phyloP scores from a whole-genome alignment of 2,113 vertebrate species.

The Euleptes europaea region DNA sequence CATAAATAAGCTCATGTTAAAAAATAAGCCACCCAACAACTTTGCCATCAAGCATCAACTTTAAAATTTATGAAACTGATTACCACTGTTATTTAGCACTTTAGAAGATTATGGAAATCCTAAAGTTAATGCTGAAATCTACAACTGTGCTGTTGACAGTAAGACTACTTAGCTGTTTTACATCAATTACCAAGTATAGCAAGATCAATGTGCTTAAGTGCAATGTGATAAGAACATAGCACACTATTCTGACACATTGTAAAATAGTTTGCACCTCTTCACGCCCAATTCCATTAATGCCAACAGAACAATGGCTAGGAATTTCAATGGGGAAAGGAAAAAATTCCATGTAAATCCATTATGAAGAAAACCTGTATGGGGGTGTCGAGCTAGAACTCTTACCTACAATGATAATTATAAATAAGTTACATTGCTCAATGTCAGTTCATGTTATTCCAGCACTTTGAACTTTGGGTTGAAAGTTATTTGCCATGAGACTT shows the following conservation, averaged over 20 bases:
- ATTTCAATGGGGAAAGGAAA: not conserved
- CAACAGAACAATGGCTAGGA: not conserved
- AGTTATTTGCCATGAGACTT: not conserved
- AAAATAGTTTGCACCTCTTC: not conserved
- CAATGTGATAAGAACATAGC: not conserved
- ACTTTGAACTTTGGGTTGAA: not conserved
- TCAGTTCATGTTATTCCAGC: not conserved
- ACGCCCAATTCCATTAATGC: not conserved
- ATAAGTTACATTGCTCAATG: not conserved
- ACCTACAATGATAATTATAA: not conserved
- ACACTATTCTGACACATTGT: not conserved
- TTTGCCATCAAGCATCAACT: conserved; percentile 35
- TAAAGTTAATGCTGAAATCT: conserved; percentile 30
- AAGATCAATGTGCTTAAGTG: not conserved
- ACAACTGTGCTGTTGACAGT: conserved; percentile 29
- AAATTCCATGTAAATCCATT: not conserved
- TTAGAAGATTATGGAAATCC: conserved; percentile 45
- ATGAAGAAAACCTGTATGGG: not conserved
- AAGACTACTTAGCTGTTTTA: conserved; percentile 27
- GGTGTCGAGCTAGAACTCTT: not conserved
- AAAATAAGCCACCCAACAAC: conserved; percentile 44
- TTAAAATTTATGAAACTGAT: conserved; percentile 47
- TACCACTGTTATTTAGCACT: conserved; percentile 5
- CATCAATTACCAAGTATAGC: not conserved
- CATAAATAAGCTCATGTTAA: conserved; percentile 45